These are phyloP conservation scores for Leucophenga montana DNA, from an alignment of 2,888 invertebrate genomes.

Conservation along the genomic window DNA sequence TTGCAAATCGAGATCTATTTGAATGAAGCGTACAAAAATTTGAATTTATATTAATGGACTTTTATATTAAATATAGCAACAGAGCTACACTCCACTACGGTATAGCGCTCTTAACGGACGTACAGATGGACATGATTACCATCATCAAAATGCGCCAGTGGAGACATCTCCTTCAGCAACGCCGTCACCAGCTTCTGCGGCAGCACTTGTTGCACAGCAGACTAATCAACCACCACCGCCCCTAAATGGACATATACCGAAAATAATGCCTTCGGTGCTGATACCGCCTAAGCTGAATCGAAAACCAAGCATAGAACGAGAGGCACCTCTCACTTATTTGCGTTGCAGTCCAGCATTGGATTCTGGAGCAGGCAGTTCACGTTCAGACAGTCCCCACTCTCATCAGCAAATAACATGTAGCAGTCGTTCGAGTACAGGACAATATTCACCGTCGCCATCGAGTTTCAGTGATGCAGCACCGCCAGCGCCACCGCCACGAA, in stretches of 20 bases:
- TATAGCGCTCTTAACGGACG: slow-evolving; percentile 70
- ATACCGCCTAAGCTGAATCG: slow-evolving; percentile 84
- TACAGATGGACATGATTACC: slow-evolving; percentile 69
- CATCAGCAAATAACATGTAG: slow-evolving; percentile 79
- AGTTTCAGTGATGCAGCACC: slow-evolving; percentile 79
- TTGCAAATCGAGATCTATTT: no score
- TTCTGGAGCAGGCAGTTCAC: slow-evolving; percentile 89
- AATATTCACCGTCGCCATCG: slow-evolving; percentile 76
- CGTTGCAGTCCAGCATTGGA: slow-evolving; percentile 90
- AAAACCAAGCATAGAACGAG: slow-evolving; percentile 91
- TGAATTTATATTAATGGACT: slow-evolving; percentile 1
- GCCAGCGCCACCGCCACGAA: slow-evolving; percentile 82
- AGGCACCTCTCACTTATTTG: slow-evolving; percentile 77
- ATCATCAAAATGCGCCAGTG: slow-evolving; percentile 69
- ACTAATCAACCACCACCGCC: slow-evolving; percentile 54
- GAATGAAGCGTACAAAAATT: neutral
- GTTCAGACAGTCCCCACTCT: slow-evolving; percentile 89
- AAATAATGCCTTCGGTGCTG: slow-evolving; percentile 74
- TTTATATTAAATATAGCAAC: slow-evolving; percentile 33
- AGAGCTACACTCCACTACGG: slow-evolving; percentile 70
- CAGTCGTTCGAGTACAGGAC: slow-evolving; percentile 72
- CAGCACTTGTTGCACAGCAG: slow-evolving; percentile 44
- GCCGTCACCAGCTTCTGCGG: slow-evolving; percentile 61
- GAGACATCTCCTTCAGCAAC: slow-evolving; percentile 68
- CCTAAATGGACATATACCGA: slow-evolving; percentile 71